Evolutionary conservation across 2,797 vertebrate species (phyloP).

Genomic region (Chelonia mydas): DNA sequence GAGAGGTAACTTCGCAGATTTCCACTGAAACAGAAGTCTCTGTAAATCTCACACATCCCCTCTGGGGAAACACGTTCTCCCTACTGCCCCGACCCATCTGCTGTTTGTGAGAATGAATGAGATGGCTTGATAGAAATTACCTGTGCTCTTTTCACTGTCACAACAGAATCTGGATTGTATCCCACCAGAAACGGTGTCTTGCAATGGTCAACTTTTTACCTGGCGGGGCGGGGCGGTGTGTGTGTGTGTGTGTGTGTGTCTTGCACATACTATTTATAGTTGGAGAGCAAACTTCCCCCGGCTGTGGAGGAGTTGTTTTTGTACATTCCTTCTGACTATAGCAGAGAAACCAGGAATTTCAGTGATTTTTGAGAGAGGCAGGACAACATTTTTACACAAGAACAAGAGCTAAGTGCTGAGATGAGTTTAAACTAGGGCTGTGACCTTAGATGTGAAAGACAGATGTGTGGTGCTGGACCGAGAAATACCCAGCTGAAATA

Average conservation of each 20-base stretch:
- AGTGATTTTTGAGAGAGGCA: conserved; percentile 17
- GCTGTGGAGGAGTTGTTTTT: background rate
- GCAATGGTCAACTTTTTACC: background rate
- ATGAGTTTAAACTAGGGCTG: background rate
- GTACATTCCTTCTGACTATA: background rate
- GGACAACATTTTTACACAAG: background rate
- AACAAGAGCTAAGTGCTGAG: background rate
- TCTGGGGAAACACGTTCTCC: background rate
- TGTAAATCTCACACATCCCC: background rate
- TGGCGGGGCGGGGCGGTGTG: no score
- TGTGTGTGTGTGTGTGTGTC: no score
- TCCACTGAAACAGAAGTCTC: no score
- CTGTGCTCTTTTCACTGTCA: background rate
- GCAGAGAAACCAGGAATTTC: conserved; percentile 38
- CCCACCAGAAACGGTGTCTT: background rate
- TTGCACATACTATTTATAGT: background rate
- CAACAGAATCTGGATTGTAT: background rate
- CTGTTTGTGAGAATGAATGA: background rate
- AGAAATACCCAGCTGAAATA: background rate
- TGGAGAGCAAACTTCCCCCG: background rate
- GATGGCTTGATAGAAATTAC: background rate
- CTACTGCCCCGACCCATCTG: background rate
- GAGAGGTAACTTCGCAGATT: background rate
- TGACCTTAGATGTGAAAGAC: background rate
- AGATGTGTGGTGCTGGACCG: background rate